Evolutionary conservation across 2,113 vertebrate species (phyloP).

Genomic region (Rhinolophus sinicus): DNA sequence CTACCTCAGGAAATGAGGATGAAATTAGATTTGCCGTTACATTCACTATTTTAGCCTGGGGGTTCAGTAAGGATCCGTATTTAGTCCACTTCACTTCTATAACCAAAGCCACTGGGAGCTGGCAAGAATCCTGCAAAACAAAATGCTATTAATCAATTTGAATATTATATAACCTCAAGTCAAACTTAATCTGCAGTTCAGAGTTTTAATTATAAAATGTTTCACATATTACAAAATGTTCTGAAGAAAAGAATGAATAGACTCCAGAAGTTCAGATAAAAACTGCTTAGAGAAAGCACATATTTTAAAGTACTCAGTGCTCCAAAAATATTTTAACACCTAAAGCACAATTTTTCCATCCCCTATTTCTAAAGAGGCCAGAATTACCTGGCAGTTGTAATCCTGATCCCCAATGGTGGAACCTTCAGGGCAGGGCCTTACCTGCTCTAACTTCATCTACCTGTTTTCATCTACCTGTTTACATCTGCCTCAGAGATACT

Average conservation of each 20-base stretch:
- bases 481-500: neutral
- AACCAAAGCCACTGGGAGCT: constrained; percentile 89
- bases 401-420: neutral
- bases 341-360: neutral
- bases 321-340: constrained; percentile 24
- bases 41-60: constrained; percentile 92
- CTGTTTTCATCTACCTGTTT: too few species aligned
- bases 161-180: neutral
- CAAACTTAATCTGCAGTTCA: constrained; percentile 51
- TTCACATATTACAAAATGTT: constrained; percentile 59
- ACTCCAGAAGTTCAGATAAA: constrained; percentile 21
- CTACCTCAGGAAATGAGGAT: constrained; percentile 79
- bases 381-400: neutral
- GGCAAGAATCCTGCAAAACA: constrained; percentile 86
- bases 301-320: neutral
- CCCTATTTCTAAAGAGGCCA: neutral
- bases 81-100: constrained; percentile 95
- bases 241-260: constrained; percentile 38
- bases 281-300: neutral
- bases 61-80: constrained; percentile 93
- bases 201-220: constrained; percentile 55
- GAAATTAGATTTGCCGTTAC: constrained; percentile 85
- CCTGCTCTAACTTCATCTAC: too few species aligned
- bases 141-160: neutral
- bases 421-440: neutral